phyloP scores from a whole-genome alignment of 2,113 vertebrate genomes.

The Eurystomus gularis region DNA sequence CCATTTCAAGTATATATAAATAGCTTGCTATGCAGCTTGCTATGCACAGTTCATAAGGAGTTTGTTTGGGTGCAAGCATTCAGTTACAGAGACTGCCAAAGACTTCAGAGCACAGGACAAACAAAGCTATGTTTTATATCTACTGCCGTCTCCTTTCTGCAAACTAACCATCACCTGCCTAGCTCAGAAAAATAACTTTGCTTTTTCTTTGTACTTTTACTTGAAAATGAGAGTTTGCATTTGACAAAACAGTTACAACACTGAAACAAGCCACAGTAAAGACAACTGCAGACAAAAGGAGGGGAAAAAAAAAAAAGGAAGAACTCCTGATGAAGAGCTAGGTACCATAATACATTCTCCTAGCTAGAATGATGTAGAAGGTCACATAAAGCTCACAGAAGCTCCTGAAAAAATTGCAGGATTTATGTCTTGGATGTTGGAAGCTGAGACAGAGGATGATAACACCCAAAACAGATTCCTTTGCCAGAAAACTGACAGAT shows the following conservation, averaged over 20 bases:
- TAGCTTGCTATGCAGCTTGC: not conserved
- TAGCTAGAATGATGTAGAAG: not conserved
- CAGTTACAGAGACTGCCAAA: not conserved
- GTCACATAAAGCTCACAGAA: not conserved
- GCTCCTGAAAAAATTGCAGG: not conserved
- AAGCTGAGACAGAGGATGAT: not conserved
- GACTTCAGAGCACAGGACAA: not conserved
- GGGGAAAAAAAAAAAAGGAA: not conserved
- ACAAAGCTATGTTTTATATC: not conserved
- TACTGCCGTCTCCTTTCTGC: not conserved
- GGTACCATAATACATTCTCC: not conserved
- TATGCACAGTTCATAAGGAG: not conserved
- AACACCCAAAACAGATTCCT: not conserved
- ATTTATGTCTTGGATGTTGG: not conserved
- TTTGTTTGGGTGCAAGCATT: not conserved
- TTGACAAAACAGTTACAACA: not conserved
- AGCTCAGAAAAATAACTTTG: not conserved
- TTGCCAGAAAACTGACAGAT: not conserved
- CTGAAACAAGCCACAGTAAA: not conserved
- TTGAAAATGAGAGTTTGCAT: not conserved
- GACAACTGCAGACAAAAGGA: not conserved
- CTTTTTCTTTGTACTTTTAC: not conserved
- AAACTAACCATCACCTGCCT: not conserved
- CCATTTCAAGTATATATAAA: not conserved
- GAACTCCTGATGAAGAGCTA: not conserved